Base-by-base conservation (phyloP, 2,113 vertebrate species). In the Plectropomus leopardus region DNA sequence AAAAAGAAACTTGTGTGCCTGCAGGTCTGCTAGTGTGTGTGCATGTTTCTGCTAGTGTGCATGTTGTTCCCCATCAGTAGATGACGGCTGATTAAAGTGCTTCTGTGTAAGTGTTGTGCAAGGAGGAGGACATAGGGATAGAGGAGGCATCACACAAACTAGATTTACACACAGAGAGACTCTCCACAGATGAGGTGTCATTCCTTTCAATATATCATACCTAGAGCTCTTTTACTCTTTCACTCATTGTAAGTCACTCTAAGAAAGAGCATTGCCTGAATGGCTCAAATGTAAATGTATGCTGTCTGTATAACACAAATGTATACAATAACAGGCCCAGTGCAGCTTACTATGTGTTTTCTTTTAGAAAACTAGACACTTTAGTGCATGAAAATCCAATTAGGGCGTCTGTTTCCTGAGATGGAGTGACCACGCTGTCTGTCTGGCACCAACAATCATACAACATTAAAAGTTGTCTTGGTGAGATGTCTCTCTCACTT, bases 51-150 rank as follows among this genome's bases (percentile, higher is more conserved):
- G 9, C 54, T n/a, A 28, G 73, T 53, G 48, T 74, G 60, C 10
- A 9, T 40, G 40, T 57, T 72, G 73, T 44, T 50, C 44, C 66
- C 73, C 59, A 77, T 88, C 73, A 84, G 66, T 45, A 74, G 61
- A 70, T 61, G 67, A 34, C 44, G 73, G 84, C 72, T 94, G 90
- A 95, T 94, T 93, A 91, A 94, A 94, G 87, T 87, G 85, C 63
- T 51, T 88, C 30, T 76, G 34, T 59, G 40, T 63, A 42, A 78
- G 45, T 10, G 48, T 67, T 8, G 59, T 79, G 63, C 23, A 69
- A 36, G 0, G 30, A 64, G 36, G 28, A 64, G 3, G 65, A 74
- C 26, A 28, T 48, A 54, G 13, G 75, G 69, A 71, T 36, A 73
- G 61, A 30, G 45, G 23, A 75, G 47, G n/a, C 78, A 84, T 87